phyloP scores from a whole-genome alignment of 1,140 invertebrate species.

The Colletes gigas region DNA sequence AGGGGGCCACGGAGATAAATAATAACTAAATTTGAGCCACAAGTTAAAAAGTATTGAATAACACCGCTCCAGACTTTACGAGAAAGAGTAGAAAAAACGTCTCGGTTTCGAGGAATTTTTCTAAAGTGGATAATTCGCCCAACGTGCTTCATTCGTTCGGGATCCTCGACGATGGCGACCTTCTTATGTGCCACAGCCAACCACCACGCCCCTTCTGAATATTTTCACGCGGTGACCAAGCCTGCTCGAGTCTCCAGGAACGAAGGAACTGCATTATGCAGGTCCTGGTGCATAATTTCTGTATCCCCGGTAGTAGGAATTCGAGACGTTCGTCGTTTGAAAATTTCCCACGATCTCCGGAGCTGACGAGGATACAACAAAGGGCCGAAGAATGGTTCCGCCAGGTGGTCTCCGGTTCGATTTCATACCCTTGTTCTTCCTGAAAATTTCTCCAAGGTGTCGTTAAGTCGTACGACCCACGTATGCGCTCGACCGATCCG shows the following conservation, averaged over 20 bases:
- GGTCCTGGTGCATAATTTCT: constrained; percentile 29
- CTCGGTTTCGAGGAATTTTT: no score
- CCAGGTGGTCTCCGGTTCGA: neutral
- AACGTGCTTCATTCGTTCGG: neutral
- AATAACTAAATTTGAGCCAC: no score
- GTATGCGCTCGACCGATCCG: neutral
- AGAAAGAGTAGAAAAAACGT: no score
- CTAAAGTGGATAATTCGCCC: neutral
- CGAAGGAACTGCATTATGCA: constrained; percentile 33
- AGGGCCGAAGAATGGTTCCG: neutral
- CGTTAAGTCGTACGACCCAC: constrained; percentile 43
- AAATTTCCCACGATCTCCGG: constrained; percentile 36
- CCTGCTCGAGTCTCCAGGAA: neutral
- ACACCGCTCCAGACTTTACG: no score
- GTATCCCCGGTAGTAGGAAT: neutral
- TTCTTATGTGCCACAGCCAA: neutral
- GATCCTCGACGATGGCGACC: neutral
- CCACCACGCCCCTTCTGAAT: constrained; percentile 22
- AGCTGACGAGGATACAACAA: neutral
- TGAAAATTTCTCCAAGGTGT: constrained; percentile 62
- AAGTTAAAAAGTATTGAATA: no score
- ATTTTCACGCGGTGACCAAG: constrained; percentile 32
- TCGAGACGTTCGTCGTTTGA: constrained; percentile 1
- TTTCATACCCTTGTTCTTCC: constrained; percentile 14
- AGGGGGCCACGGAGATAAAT: no score